Evolutionary conservation across 2,888 invertebrate species (phyloP).

Genomic region (Crepidodera aurea): DNA sequence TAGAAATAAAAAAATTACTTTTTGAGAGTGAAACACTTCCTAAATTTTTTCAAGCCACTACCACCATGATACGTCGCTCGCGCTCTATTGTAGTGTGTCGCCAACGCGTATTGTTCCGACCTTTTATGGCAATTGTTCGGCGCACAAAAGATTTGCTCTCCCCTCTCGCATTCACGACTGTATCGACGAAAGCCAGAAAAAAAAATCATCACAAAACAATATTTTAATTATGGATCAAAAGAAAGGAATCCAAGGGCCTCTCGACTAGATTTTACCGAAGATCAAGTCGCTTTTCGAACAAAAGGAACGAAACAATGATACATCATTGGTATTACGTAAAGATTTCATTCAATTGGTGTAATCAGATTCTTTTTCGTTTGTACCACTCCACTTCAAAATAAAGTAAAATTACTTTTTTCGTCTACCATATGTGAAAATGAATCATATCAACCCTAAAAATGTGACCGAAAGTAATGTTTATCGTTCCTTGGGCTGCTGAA

Average conservation of each 20-base stretch:
- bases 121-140: conserved; percentile 39
- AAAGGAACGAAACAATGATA: background rate
- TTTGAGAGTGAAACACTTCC: too few relatives aligned
- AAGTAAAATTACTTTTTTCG: too few relatives aligned
- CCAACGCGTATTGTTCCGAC: conserved; percentile 26
- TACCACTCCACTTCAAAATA: too few relatives aligned
- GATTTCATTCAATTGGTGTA: too few relatives aligned
- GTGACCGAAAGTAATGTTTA: too few relatives aligned
- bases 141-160: conserved; percentile 30
- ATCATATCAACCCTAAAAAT: too few relatives aligned
- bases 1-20: too few relatives aligned
- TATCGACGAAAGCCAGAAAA: conserved; percentile 16
- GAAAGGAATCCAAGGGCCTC: background rate
- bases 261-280: background rate
- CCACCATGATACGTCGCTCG: background rate
- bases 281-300: background rate
- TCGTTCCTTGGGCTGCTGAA: too few relatives aligned
- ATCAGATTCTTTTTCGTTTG: too few relatives aligned
- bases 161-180: conserved; percentile 30
- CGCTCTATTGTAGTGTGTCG: conserved; percentile 29
- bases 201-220: conserved; percentile 8
- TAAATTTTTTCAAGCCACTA: too few relatives aligned
- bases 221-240: conserved; percentile 3
- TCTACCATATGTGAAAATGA: too few relatives aligned
- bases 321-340: background rate